These are phyloP conservation scores for Diachasmimorpha longicaudata DNA, from an alignment of 1,140 invertebrate genomes.

Conservation along the genomic window DNA sequence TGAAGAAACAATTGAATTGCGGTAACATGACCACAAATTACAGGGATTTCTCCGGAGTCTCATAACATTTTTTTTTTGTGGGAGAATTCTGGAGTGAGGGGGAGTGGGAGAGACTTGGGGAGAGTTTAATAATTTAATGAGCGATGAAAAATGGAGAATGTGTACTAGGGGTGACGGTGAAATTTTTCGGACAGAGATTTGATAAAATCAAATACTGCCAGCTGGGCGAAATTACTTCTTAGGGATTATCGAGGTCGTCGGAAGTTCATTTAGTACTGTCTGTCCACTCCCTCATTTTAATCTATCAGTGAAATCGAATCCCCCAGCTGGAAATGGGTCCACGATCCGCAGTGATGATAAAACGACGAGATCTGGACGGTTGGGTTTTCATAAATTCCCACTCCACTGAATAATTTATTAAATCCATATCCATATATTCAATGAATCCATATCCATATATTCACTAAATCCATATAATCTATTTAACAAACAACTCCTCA, in stretches of 20 bases:
- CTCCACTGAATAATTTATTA: no score
- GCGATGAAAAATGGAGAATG: not conserved
- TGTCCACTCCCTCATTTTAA: not conserved
- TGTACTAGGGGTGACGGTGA: not conserved
- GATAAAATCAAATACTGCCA: not conserved
- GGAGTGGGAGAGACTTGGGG: not conserved
- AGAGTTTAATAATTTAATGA: not conserved
- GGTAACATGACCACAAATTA: not conserved
- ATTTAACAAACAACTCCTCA: no score
- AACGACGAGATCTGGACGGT: not conserved
- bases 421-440: no score
- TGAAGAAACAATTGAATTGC: constrained; percentile 12
- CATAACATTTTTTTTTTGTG: not conserved
- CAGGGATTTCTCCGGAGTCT: not conserved
- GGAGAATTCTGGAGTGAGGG: not conserved
- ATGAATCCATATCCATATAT: no score
- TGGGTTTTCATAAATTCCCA: not conserved
- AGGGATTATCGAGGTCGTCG: constrained; percentile 15
- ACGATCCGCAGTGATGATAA: not conserved
- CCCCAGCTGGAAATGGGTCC: not conserved
- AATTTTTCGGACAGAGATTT: not conserved
- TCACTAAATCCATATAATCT: no score
- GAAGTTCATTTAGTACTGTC: constrained; percentile 20
- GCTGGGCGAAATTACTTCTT: not conserved
- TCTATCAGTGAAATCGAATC: not conserved